Evolutionary conservation across 2,113 vertebrate genomes (phyloP), one percentile per base, ranked within the genome.

Genomic region (Nymphicus hollandicus): DNA sequence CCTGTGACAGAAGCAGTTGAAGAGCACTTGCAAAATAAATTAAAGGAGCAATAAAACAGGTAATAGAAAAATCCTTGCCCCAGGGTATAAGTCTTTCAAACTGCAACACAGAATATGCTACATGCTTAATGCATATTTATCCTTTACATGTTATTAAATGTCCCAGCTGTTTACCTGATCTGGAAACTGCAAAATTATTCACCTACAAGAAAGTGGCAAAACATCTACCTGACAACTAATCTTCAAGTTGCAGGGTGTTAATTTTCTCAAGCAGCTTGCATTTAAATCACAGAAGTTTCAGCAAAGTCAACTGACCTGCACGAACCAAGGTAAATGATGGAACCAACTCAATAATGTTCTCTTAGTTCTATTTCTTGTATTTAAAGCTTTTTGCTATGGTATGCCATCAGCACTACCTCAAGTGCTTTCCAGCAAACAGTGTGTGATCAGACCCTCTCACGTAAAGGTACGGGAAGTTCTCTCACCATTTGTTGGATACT

Each of bases 51-150:
- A 35, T 28, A 44, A 39, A 77, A 20, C 2, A 8, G 19, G 17
- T 7, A 25, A 12, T 9, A 52, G 55, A 52, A 50, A 39, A 82
- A 17, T 0, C 4, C 7, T 17, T 37, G 9, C 4, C 37, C 56
- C 1, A 10, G 37, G 22, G 37, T 33, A 1, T 2, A 4, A 43
- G 11, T 7, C 39, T 69, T 64, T 13, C 17, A 7, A 46, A 25
- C 11, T 12, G 46, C 55, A 33, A 1, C 20, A 35, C 33, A 27
- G 23, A 23, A 7, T 3, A 4, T 2, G 6, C 43, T 15, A 3
- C 1, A 2, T 12, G 50, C 29, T 41, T 6, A 74, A n/a, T 46
- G 3, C 8, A 2, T 2, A 3, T 7, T 58, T 11, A 3, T 28
- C 37, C 14, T 84, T 71, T 37, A 16, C 28, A 5, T 8, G 9